phyloP scores from a whole-genome alignment of 2,113 vertebrate species.

The Percopsis transmontana region DNA sequence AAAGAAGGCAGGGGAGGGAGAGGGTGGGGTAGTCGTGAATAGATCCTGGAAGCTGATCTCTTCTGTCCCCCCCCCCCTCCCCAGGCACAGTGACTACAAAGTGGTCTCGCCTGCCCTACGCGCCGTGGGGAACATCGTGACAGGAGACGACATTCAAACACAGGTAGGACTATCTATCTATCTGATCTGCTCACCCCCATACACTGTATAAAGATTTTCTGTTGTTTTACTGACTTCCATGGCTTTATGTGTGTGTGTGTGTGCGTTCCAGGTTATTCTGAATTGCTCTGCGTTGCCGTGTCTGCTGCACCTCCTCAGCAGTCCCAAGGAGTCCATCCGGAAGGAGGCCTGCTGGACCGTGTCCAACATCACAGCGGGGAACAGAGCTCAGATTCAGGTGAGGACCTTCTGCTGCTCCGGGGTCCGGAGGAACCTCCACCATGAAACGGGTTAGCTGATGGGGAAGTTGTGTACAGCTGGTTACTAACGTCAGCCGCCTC shows the following conservation, averaged over 20 bases:
- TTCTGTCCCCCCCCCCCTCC: background rate
- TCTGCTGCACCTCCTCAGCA: constrained; percentile 89
- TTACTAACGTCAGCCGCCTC: background rate
- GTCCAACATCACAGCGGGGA: constrained; percentile 93
- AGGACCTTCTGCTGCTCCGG: background rate
- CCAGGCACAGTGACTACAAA: constrained; percentile 91
- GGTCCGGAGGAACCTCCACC: background rate
- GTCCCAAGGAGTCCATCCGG: constrained; percentile 90
- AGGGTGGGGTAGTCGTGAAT: no score
- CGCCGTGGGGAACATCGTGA: constrained; percentile 93
- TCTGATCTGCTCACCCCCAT: background rate
- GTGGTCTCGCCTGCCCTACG: constrained; percentile 90
- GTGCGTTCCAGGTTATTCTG: constrained; percentile 83
- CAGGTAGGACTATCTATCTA: constrained; percentile 78
- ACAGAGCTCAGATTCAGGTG: constrained; percentile 87
- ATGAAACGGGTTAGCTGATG: no score
- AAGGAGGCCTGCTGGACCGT: constrained; percentile 94
- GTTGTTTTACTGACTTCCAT: no score
- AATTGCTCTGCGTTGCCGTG: constrained; percentile 92
- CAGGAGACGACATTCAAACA: constrained; percentile 92
- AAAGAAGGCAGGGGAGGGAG: no score
- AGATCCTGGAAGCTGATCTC: no score
- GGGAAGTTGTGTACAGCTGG: background rate
- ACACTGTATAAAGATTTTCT: background rate
- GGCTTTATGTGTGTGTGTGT: no score